Conservation (phyloP, 2,888 invertebrate species). For the Capitulum mitella region DNA sequence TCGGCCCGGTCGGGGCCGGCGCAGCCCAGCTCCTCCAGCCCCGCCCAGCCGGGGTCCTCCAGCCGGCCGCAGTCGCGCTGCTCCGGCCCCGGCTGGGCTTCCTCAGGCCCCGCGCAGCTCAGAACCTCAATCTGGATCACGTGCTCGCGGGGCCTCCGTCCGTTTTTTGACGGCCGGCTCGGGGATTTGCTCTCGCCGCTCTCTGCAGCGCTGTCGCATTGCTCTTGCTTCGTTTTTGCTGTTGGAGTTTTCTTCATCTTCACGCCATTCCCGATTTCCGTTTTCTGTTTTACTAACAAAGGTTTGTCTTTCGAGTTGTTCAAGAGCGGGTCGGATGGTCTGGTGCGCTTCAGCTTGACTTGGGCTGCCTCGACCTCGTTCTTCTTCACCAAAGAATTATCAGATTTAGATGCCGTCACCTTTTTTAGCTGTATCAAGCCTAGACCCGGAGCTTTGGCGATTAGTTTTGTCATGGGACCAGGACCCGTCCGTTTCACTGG, state of each 20-base stretch:
- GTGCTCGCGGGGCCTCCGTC: conserved; percentile 8
- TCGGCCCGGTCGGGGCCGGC: not conserved
- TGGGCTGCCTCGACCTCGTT: not conserved
- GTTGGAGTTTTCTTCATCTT: not conserved
- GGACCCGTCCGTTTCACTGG: not conserved
- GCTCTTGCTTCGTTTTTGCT: not conserved
- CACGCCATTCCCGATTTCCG: not conserved
- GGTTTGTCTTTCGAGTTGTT: not conserved
- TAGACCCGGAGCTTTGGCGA: not conserved
- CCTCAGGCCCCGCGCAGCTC: conserved; percentile 8
- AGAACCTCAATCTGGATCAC: not conserved
- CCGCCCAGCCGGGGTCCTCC: not conserved
- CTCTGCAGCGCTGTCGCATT: not conserved
- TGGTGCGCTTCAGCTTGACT: not conserved
- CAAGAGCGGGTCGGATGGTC: not conserved
- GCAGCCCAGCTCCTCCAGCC: not conserved
- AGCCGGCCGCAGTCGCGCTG: too few species aligned
- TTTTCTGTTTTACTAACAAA: not conserved
- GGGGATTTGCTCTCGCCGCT: not conserved
- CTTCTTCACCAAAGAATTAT: not conserved
- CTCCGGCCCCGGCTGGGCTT: too few species aligned
- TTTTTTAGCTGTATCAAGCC: not conserved
- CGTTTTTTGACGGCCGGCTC: not conserved
- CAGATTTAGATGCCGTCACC: not conserved
- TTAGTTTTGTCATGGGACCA: not conserved